phyloP scores from a whole-genome alignment of 2,113 vertebrate genomes.

The Nymphicus hollandicus region DNA sequence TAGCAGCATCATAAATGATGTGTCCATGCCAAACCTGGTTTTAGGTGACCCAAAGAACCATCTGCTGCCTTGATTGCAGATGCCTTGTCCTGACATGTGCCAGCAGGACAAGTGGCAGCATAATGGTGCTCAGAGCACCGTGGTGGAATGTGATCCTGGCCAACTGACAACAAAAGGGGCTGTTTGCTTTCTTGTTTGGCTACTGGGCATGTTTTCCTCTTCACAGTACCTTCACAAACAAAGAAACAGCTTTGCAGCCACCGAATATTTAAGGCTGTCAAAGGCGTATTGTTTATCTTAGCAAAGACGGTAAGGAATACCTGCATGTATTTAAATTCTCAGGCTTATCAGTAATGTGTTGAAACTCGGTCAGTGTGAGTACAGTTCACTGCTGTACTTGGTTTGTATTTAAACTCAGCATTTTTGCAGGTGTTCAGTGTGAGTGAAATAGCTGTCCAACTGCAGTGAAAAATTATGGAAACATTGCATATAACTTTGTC shows the following conservation, averaged over 20 bases:
- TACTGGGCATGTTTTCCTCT: not conserved
- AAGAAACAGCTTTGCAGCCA: not conserved
- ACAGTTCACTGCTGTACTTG: not conserved
- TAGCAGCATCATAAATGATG: not conserved
- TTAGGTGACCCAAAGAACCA: slow-evolving; percentile 9
- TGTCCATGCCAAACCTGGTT: not conserved
- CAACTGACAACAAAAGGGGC: not conserved
- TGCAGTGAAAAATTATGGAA: not conserved
- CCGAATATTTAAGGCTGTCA: not conserved
- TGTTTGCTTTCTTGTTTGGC: not conserved
- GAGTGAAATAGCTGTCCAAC: not conserved
- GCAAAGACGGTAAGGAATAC: not conserved
- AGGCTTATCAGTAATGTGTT: not conserved
- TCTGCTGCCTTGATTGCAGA: slow-evolving; percentile 36
- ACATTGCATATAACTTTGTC: not conserved
- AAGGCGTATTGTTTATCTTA: not conserved
- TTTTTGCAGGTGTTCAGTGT: not conserved
- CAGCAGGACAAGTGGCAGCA: slow-evolving; percentile 10
- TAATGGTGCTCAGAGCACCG: not conserved
- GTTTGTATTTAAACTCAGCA: not conserved
- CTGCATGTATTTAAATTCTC: not conserved
- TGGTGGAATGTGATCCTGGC: not conserved
- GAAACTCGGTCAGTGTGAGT: not conserved
- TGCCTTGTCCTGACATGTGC: not conserved
- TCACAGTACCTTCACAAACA: not conserved